phyloP scores from a whole-genome alignment of 2,888 invertebrate species.

The Ormyrus nitidulus region DNA sequence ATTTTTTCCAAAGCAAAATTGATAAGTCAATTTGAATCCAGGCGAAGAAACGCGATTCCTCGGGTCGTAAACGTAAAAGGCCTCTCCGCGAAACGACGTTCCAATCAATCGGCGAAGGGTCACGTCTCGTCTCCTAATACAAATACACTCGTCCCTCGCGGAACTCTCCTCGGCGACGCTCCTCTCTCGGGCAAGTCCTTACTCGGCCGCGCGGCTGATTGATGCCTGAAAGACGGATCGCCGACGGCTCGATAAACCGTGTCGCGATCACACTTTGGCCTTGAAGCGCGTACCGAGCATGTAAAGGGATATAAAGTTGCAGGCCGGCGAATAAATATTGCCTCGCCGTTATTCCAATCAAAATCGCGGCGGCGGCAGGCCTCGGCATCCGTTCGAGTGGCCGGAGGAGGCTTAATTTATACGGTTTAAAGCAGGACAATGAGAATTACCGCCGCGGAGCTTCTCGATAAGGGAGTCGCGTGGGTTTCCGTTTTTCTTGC shows the following conservation, averaged over 20 bases:
- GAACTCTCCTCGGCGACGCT: too few species aligned
- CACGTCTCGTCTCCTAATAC: not conserved
- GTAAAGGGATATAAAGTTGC: slow-evolving; percentile 46
- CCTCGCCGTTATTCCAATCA: slow-evolving; percentile 26
- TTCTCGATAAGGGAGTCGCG: slow-evolving; percentile 8
- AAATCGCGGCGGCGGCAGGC: not conserved
- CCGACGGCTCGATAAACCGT: slow-evolving; percentile 61
- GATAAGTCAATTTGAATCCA: too few species aligned
- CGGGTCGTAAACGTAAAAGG: too few species aligned
- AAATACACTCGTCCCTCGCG: slow-evolving; percentile 31
- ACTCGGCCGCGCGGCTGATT: slow-evolving; percentile 40
- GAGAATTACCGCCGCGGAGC: not conserved
- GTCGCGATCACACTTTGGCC: slow-evolving; percentile 60
- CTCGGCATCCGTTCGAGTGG: not conserved
- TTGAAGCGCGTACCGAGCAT: slow-evolving; percentile 31
- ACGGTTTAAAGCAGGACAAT: slow-evolving; percentile 32
- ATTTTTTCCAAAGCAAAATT: too few species aligned
- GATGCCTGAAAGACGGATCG: slow-evolving; percentile 60
- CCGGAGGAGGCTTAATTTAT: slow-evolving; percentile 24
- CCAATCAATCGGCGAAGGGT: too few species aligned
- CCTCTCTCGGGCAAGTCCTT: slow-evolving; percentile 40
- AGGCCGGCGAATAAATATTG: slow-evolving; percentile 51
- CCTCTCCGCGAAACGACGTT: too few species aligned
- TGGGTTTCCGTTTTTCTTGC: not conserved
- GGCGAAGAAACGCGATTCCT: too few species aligned